Evolutionary conservation across 2,888 invertebrate species (phyloP).

Genomic region (Chironomus riparius): DNA sequence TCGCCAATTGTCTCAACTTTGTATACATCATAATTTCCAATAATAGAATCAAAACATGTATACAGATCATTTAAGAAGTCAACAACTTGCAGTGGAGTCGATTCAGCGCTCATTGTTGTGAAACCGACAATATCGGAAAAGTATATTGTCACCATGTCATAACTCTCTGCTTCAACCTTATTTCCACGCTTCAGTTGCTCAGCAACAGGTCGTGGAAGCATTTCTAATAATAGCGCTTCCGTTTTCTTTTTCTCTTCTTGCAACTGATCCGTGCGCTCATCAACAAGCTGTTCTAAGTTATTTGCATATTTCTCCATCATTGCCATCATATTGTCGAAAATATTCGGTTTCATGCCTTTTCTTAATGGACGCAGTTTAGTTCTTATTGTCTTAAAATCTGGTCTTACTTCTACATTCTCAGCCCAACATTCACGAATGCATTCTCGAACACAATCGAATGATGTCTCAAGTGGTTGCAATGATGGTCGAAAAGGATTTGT

Average conservation of each 20-base stretch:
- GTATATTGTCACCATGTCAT: constrained; percentile 86
- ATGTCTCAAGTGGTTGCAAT: constrained; percentile 65
- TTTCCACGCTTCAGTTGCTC: constrained; percentile 84
- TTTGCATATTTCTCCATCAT: constrained; percentile 94
- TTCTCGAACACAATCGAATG: constrained; percentile 78
- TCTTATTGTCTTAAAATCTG: constrained; percentile 76
- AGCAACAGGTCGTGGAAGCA: constrained; percentile 84
- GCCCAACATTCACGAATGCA: constrained; percentile 82
- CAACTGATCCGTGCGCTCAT: constrained; percentile 86
- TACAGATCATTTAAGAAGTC: constrained; percentile 89
- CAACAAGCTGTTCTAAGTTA: constrained; percentile 86
- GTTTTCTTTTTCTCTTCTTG: constrained; percentile 96
- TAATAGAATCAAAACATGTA: constrained; percentile 88
- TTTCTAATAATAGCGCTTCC: constrained; percentile 76
- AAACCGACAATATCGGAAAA: constrained; percentile 94
- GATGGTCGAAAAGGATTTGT: constrained; percentile 53
- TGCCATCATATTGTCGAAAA: constrained; percentile 95
- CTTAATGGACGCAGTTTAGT: constrained; percentile 69
- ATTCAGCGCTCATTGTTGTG: constrained; percentile 85
- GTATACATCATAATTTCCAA: constrained; percentile 86
- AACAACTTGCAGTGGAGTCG: constrained; percentile 84
- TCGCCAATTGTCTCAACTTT: constrained; percentile 84
- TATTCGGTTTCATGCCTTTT: constrained; percentile 91
- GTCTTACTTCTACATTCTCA: constrained; percentile 67
- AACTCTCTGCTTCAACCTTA: constrained; percentile 81